These are phyloP conservation scores for Tinea semifulvella DNA, from an alignment of 2,888 invertebrate genomes.

Conservation along the genomic window DNA sequence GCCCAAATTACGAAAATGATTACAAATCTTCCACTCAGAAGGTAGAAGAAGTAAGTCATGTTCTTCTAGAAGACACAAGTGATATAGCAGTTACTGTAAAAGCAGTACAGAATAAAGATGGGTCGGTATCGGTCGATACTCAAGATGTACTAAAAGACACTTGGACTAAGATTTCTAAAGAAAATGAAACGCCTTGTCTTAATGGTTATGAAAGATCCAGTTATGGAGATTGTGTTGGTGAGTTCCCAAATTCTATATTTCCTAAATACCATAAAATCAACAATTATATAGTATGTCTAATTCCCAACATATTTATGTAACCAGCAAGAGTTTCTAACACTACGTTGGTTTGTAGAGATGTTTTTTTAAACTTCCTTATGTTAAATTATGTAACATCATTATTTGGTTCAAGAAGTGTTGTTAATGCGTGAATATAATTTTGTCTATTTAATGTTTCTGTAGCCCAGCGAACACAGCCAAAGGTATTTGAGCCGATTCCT, in stretches of 20 bases:
- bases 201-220: constrained; percentile 62
- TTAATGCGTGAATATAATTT: no score
- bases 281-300: no score
- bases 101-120: constrained; percentile 32
- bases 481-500: no score
- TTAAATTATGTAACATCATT: no score
- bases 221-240: constrained; percentile 69
- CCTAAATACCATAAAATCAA: no score
- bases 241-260: constrained; percentile 24
- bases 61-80: constrained; percentile 17
- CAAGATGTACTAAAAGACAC: constrained; percentile 36
- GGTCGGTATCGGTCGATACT: constrained; percentile 35
- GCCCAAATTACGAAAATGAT: neutral
- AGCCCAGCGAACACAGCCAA: no score
- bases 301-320: no score
- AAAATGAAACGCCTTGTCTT: constrained; percentile 37
- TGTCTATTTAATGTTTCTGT: no score
- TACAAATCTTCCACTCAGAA: constrained; percentile 7
- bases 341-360: no score
- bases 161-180: constrained; percentile 36
- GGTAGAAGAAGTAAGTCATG: constrained; percentile 14
- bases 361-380: no score
- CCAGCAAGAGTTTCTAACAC: no score
- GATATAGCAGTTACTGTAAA: constrained; percentile 30
- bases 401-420: no score